Evolutionary conservation across 2,888 invertebrate species (phyloP).

Genomic region (Andrena dorsata): DNA sequence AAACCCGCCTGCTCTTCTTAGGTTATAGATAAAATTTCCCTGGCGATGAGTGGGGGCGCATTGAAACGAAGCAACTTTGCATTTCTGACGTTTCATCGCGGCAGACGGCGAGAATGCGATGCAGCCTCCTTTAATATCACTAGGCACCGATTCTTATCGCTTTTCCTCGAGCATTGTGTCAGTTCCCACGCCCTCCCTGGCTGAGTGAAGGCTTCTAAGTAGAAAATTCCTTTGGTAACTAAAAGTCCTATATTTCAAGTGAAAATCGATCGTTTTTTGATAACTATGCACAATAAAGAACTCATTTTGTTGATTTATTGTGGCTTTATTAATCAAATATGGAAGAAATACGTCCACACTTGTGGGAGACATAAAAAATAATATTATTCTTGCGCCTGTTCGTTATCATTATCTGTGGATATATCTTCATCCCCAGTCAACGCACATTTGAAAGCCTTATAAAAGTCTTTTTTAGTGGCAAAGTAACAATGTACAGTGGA

Average conservation of each 20-base stretch:
- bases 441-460: too few species aligned
- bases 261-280: too few species aligned
- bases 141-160: neutral
- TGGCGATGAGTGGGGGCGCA: slow-evolving; percentile 3
- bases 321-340: too few species aligned
- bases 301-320: too few species aligned
- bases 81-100: slow-evolving; percentile 23
- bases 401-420: too few species aligned
- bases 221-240: neutral
- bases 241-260: neutral
- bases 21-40: slow-evolving; percentile 23
- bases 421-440: too few species aligned
- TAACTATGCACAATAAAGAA: too few species aligned
- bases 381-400: too few species aligned
- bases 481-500: too few species aligned
- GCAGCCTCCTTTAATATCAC: slow-evolving; percentile 16
- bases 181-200: neutral
- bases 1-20: neutral
- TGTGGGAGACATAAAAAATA: too few species aligned
- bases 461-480: too few species aligned
- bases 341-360: too few species aligned
- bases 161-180: neutral
- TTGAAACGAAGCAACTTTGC: slow-evolving; percentile 23
- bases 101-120: neutral
- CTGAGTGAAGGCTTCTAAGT: neutral